Percentiles rank a stretch among this genome's conserved stretches.
Evolutionary conservation across 1,140 invertebrate species (phyloP).

Genomic region (Spodoptera frugiperda): DNA sequence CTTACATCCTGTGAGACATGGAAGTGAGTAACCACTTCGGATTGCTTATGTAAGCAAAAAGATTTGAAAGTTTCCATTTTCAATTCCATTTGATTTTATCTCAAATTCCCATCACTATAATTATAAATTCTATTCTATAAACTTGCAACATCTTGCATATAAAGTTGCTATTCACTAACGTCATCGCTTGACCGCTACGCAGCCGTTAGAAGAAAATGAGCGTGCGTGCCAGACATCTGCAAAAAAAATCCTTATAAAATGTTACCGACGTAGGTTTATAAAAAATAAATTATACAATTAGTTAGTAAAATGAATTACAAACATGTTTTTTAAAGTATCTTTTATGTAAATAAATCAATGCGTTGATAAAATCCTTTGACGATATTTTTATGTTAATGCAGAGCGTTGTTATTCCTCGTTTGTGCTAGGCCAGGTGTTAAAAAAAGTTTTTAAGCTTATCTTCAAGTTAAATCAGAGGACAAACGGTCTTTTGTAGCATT

Average conservation of each 20-base stretch:
- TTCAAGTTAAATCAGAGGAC: conserved; percentile 7
- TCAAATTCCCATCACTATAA: neutral
- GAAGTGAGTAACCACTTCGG: neutral
- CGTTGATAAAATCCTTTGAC: neutral
- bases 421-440: neutral
- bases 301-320: neutral
- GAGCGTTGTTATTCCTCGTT: conserved; percentile 4
- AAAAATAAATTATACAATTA: too few relatives aligned
- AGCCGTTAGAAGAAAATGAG: neutral
- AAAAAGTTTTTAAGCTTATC: conserved; percentile 27
- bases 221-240: neutral
- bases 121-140: neutral
- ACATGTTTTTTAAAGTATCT: neutral
- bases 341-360: neutral
- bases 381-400: conserved; percentile 4
- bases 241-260: neutral
- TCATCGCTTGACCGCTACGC: neutral
- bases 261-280: neutral
- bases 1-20: neutral
- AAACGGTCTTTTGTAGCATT: conserved; percentile 23
- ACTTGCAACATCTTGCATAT: too few relatives aligned
- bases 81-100: neutral
- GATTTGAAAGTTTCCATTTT: conserved; percentile 7
- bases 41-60: conserved; percentile 3
- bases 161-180: neutral